Evolutionary conservation across 2,888 invertebrate genomes (phyloP).

Genomic region (Branchellion lobata): DNA sequence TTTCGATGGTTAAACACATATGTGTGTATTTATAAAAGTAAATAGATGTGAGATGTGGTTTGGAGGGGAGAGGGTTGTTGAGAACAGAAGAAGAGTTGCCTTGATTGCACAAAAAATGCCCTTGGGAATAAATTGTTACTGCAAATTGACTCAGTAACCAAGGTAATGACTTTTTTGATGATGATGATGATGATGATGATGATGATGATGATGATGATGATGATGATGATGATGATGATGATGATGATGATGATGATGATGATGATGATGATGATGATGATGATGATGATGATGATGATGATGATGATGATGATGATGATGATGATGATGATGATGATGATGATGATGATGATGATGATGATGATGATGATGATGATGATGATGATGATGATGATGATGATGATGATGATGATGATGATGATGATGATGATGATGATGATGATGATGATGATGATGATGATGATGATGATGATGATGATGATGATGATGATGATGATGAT

Average conservation of each 20-base stretch:
- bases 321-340: constrained; percentile 32
- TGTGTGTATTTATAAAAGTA: too few relatives aligned
- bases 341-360: constrained; percentile 32
- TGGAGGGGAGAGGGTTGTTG: too few relatives aligned
- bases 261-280: constrained; percentile 8
- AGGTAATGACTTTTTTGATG: neutral
- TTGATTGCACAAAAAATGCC: too few relatives aligned
- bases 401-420: constrained; percentile 27
- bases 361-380: constrained; percentile 36
- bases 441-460: constrained; percentile 28
- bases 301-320: constrained; percentile 30
- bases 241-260: constrained; percentile 1
- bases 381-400: constrained; percentile 12
- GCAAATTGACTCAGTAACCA: too few relatives aligned
- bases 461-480: neutral
- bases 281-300: constrained; percentile 4
- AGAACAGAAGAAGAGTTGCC: too few relatives aligned
- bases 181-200: neutral
- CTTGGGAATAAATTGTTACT: too few relatives aligned
- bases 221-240: constrained; percentile 12
- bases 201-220: constrained; percentile 1
- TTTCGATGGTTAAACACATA: too few relatives aligned
- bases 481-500: constrained; percentile 1
- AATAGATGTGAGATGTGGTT: too few relatives aligned
- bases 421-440: constrained; percentile 28